Base-by-base conservation (phyloP, 2,113 vertebrate genomes). In the Catharus fuscescens region DNA sequence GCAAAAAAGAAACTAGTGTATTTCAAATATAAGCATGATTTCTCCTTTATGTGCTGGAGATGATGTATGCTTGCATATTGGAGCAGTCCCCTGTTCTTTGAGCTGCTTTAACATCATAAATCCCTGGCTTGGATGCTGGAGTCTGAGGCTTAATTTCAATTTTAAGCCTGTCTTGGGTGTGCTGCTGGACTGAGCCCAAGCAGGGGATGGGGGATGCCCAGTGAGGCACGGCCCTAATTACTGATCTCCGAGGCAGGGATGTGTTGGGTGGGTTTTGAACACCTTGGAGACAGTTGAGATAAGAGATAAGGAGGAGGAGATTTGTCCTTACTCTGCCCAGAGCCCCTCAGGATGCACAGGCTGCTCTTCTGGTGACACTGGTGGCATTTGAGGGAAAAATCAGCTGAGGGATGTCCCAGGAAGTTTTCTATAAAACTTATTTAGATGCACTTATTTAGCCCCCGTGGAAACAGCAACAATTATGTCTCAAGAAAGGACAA, bases 51-150 rank as follows among this genome's bases (percentile, higher is more conserved):
- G 21, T 3, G 4, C 23, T 45, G 50, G 40, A 72, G 45, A 15
- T 17, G 40, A 25, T 0, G 0, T 8, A 25, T 2, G 2, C 7
- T 1, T 54, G 32, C 34, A 40, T 61, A 82, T 57, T 85, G 25
- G 24, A 76, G 25, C 17, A 18, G 9, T 32, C 32, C 5, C 8
- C 26, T 67, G 8, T 38, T 50, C n/a, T 71, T 62, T 79, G 23
- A 79, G n/a, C 20, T 38, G 23, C 25, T 71, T 20, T 32, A 44
- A 14, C 32, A 47, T 20, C 53, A 32, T 32, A 87, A 81, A 70
- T 9, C 34, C 25, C 24, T 52, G 2, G 4, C 47, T 45, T 84
- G 57, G 10, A 29, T 12, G 18, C 17, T 38, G 42, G 21, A 5
- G 26, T 20, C 31, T 42, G 29, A 62, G 48, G 32, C 8, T 79